Percentiles rank a stretch among this genome's conserved stretches.
Conservation (phyloP, 2,888 invertebrate genomes). For the Drosophila mettleri region DNA sequence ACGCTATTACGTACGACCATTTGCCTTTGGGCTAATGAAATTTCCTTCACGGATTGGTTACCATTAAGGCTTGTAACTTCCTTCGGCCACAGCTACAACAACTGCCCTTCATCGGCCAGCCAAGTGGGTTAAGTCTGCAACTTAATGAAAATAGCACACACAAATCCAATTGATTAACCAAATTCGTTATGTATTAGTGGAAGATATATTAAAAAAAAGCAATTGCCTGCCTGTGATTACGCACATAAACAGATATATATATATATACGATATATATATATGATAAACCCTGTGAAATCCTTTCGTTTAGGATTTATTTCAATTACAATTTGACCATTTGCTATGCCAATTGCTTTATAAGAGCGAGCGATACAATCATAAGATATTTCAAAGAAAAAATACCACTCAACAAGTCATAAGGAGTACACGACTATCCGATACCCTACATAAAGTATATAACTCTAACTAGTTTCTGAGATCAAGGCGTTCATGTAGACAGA, state of each 20-base stretch:
- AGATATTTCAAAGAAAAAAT: no score
- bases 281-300: background rate
- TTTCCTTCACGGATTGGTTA: conserved; percentile 59
- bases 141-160: conserved; percentile 52
- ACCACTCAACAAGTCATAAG: background rate
- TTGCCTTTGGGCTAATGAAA: conserved; percentile 56
- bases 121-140: conserved; percentile 36
- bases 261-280: background rate
- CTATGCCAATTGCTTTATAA: background rate
- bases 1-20: conserved; percentile 57
- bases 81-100: conserved; percentile 28
- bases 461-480: background rate
- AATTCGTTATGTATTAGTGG: conserved; percentile 35
- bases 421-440: background rate
- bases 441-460: no score
- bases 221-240: background rate
- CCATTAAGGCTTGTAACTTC: conserved; percentile 52
- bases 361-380: no score
- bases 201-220: conserved; percentile 39
- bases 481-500: background rate
- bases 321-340: background rate
- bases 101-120: conserved; percentile 11
- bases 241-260: background rate
- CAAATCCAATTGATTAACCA: conserved; percentile 61
- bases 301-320: background rate